phyloP scores from a whole-genome alignment of 2,888 invertebrate genomes.

The Cosmopolites sordidus region DNA sequence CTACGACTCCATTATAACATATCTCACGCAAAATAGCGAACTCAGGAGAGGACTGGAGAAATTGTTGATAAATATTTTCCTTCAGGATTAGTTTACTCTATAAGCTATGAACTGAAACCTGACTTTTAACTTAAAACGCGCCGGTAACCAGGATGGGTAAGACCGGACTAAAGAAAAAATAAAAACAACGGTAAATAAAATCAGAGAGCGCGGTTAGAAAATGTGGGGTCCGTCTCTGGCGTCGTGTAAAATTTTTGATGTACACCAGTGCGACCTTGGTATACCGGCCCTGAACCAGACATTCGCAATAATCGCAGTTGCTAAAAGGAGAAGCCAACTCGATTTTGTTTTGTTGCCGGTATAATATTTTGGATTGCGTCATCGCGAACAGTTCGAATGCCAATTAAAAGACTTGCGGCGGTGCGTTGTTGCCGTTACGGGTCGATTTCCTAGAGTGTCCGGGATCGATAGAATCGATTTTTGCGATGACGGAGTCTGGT shows the following conservation, averaged over 20 bases:
- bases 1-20: no score
- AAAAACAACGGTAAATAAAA: no score
- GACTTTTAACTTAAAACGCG: no score
- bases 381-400: constrained; percentile 6
- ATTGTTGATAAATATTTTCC: no score
- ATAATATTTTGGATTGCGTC: constrained; percentile 22
- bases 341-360: constrained; percentile 16
- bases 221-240: constrained; percentile 4
- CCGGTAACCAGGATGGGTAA: no score
- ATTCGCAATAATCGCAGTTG: constrained; percentile 13
- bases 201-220: not conserved
- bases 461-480: no score
- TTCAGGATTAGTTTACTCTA: no score
- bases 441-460: not conserved
- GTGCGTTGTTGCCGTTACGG: constrained; percentile 6
- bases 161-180: no score
- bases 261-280: constrained; percentile 15
- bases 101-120: no score
- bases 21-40: no score
- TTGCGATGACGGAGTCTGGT: no score
- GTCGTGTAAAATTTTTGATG: constrained; percentile 9
- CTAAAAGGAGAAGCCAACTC: constrained; percentile 10
- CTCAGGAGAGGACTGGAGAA: no score
- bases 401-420: constrained; percentile 1
- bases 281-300: constrained; percentile 22